Evolutionary conservation across 2,113 vertebrate genomes (phyloP).

Genomic region (Tragulus kanchil): DNA sequence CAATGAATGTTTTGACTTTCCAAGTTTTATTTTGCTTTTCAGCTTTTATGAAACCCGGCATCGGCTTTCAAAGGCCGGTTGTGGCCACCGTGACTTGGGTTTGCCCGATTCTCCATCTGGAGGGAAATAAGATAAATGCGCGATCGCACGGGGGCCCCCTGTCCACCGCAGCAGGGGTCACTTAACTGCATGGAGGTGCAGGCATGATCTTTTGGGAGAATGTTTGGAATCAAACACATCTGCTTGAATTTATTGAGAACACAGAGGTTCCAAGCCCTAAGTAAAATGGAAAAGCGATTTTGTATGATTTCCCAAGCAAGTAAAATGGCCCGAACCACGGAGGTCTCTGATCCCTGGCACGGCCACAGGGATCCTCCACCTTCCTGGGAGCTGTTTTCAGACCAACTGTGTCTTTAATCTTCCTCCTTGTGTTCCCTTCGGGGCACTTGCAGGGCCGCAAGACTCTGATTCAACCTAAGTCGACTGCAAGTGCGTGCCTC

Average conservation of each 20-base stretch:
- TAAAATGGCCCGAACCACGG: conserved; percentile 57
- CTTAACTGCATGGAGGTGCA: conserved; percentile 63
- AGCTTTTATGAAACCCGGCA: conserved; percentile 56
- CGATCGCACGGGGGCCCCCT: background rate
- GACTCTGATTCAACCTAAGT: background rate
- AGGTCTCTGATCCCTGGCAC: conserved; percentile 67
- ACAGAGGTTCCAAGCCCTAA: conserved; percentile 50
- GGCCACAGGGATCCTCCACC: conserved; percentile 20
- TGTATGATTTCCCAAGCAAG: conserved; percentile 76
- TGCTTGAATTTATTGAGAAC: conserved; percentile 82
- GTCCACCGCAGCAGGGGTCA: background rate
- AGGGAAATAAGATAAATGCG: conserved; percentile 60
- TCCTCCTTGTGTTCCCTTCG: background rate
- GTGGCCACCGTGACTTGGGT: conserved; percentile 42
- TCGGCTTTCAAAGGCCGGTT: conserved; percentile 51
- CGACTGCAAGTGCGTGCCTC: background rate
- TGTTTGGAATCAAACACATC: conserved; percentile 78
- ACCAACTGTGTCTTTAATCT: conserved; percentile 75
- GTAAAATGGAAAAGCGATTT: conserved; percentile 72
- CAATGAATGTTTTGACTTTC: background rate
- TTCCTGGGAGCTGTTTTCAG: conserved; percentile 63
- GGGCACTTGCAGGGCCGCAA: background rate
- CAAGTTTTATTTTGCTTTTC: conserved; percentile 50
- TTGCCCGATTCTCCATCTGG: conserved; percentile 51
- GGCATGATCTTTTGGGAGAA: background rate